Percentiles rank a stretch among this genome's conserved stretches.
phyloP scores from a whole-genome alignment of 2,888 invertebrate species.

The Pristionchus entomophagus region DNA sequence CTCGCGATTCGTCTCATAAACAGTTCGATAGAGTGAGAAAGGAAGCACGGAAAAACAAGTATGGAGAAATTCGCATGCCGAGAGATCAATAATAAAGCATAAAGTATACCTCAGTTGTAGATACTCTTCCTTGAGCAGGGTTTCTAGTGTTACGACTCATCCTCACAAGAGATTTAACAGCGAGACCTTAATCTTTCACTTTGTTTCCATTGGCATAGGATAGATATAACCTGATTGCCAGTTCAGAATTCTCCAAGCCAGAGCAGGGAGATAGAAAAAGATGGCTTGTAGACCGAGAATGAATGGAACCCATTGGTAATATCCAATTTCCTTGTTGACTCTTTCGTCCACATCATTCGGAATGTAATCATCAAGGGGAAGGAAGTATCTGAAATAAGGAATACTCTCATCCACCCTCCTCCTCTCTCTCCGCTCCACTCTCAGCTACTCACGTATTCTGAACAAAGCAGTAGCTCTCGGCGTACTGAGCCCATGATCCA shows the following conservation, averaged over 20 bases:
- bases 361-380: constrained; percentile 72
- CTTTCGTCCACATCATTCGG: constrained; percentile 68
- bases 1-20: too few species aligned
- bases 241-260: constrained; percentile 78
- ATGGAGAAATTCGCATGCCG: too few species aligned
- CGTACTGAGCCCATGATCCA: constrained; percentile 75
- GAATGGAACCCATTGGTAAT: too few species aligned
- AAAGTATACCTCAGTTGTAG: constrained; percentile 3
- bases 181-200: constrained; percentile 54
- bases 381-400: constrained; percentile 70
- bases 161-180: constrained; percentile 77
- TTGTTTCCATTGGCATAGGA: too few species aligned
- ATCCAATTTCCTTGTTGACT: constrained; percentile 69
- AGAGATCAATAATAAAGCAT: too few species aligned
- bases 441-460: constrained; percentile 51
- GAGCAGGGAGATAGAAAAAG: constrained; percentile 78
- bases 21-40: too few species aligned
- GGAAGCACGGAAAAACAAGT: too few species aligned
- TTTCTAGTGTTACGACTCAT: constrained; percentile 78
- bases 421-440: too few species aligned
- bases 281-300: constrained; percentile 78
- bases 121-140: constrained; percentile 62
- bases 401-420: too few species aligned
- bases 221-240: constrained; percentile 77
- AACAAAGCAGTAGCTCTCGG: constrained; percentile 76